These are phyloP conservation scores for Micropoecilia bifurca DNA, from an alignment of 2,797 vertebrate genomes.

Conservation along the genomic window DNA sequence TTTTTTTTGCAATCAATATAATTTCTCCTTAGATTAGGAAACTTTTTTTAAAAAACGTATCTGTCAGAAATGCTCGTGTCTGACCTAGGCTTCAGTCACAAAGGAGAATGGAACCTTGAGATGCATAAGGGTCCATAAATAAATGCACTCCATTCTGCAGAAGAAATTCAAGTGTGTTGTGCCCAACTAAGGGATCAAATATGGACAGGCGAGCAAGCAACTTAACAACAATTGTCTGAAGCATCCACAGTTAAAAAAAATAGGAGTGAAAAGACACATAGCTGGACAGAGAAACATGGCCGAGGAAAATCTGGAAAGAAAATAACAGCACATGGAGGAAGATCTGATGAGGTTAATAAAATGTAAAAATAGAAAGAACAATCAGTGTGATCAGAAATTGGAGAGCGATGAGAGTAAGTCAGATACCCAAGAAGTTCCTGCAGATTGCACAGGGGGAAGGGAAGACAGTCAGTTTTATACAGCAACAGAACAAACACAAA, in stretches of 20 bases:
- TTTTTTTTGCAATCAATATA: constrained; percentile 10
- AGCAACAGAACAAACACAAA: constrained; percentile 75
- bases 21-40: neutral
- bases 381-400: constrained; percentile 70
- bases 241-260: constrained; percentile 45
- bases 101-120: constrained; percentile 19
- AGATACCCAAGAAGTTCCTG: constrained; percentile 80
- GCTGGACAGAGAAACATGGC: constrained; percentile 42
- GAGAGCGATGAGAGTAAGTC: constrained; percentile 71
- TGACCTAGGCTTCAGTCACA: constrained; percentile 55
- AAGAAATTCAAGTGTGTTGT: constrained; percentile 51
- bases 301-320: constrained; percentile 71
- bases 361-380: constrained; percentile 62
- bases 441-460: constrained; percentile 86
- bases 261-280: constrained; percentile 17
- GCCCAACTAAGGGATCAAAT: constrained; percentile 70
- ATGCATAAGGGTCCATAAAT: constrained; percentile 44
- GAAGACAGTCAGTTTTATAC: constrained; percentile 83
- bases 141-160: constrained; percentile 54
- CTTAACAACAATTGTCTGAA: constrained; percentile 62
- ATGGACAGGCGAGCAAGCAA: constrained; percentile 63
- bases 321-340: constrained; percentile 66
- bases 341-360: constrained; percentile 70
- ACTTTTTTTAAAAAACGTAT: constrained; percentile 9
- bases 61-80: constrained; percentile 35